phyloP scores from a whole-genome alignment of 1,140 invertebrate species.

The Eulimnadia texana region DNA sequence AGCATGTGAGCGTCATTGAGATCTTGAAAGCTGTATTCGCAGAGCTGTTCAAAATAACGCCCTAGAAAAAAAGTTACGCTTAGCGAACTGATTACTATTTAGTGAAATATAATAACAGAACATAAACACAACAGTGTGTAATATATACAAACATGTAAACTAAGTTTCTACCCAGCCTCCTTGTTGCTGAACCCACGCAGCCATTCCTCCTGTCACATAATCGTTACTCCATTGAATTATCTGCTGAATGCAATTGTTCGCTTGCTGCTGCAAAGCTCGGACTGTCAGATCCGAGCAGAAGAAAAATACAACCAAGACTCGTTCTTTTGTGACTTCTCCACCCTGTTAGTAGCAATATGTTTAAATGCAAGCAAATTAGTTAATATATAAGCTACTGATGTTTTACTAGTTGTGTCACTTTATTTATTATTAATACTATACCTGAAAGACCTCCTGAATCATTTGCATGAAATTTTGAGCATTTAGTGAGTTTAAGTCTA shows the following conservation, averaged over 20 bases:
- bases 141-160: not conserved
- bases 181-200: not conserved
- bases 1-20: not conserved
- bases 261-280: not conserved
- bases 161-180: slow-evolving; percentile 4
- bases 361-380: not conserved
- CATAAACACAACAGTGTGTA: not conserved
- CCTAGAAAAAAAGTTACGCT: not conserved
- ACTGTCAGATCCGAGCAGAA: slow-evolving; percentile 6
- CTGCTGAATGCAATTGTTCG: not conserved
- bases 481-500: slow-evolving; percentile 1
- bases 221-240: slow-evolving; percentile 7
- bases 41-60: slow-evolving; percentile 1
- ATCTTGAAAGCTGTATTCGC: not conserved
- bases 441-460: slow-evolving; percentile 3
- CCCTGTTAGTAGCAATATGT: not conserved
- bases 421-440: not conserved
- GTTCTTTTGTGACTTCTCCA: slow-evolving; percentile 2
- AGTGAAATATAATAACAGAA: not conserved
- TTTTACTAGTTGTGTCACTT: no score
- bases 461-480: not conserved
- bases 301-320: slow-evolving; percentile 4
- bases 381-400: no score
- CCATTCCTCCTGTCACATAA: not conserved
- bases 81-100: not conserved